Conservation (phyloP, 2,797 vertebrate genomes). For the Pristis pectinata region DNA sequence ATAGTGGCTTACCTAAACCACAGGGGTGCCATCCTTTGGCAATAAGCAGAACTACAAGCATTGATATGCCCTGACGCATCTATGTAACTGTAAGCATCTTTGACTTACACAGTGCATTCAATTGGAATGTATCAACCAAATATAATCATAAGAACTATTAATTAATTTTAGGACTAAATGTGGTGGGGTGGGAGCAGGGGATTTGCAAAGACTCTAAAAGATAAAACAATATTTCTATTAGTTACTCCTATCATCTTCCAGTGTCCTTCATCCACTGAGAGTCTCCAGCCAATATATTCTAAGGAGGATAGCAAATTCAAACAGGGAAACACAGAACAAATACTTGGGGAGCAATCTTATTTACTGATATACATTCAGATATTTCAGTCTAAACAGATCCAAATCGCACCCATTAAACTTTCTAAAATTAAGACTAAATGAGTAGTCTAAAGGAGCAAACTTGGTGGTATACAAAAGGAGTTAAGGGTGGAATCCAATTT, state of each 20-base stretch:
- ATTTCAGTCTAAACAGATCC: neutral
- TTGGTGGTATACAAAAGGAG: too few species aligned
- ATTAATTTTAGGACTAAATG: neutral
- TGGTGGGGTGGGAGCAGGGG: neutral
- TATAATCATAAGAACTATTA: neutral
- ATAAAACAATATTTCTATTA: too few species aligned
- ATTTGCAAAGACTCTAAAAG: neutral
- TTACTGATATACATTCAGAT: neutral
- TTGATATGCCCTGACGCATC: neutral
- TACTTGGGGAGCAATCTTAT: neutral
- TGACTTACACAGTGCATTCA: neutral
- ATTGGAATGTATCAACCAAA: neutral
- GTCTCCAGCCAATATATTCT: neutral
- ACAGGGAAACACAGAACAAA: neutral
- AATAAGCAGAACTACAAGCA: neutral
- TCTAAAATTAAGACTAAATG: neutral
- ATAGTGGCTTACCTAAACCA: neutral
- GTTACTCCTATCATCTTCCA: neutral
- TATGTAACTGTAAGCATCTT: neutral
- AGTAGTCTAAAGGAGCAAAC: neutral
- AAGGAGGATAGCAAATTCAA: neutral
- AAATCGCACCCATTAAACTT: neutral
- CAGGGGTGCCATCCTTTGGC: slow-evolving; percentile 2
- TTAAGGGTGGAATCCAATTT: too few species aligned
- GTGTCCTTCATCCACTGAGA: neutral